phyloP scores from a whole-genome alignment of 2,113 vertebrate genomes.

The Syrrhaptes paradoxus region DNA sequence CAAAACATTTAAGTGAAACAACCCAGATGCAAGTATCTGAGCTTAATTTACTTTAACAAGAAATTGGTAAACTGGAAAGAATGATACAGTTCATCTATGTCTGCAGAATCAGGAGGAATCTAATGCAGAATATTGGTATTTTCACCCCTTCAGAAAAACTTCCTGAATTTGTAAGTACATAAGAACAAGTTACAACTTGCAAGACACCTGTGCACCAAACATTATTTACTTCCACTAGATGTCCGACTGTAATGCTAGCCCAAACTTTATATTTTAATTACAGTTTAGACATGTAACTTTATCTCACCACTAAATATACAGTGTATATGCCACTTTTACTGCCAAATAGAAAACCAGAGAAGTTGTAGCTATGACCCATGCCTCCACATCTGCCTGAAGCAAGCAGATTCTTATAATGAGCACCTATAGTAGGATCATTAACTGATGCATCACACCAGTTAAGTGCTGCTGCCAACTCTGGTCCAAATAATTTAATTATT shows the following conservation, averaged over 20 bases:
- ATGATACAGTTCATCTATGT: background rate
- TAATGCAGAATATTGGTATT: background rate
- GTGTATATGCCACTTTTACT: background rate
- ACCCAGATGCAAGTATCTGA: background rate
- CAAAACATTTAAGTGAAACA: background rate
- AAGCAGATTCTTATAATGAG: background rate
- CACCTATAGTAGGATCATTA: background rate
- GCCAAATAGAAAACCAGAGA: background rate
- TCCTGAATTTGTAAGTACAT: background rate
- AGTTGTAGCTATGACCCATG: background rate
- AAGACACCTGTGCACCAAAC: background rate
- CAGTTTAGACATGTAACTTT: background rate
- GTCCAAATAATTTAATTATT: background rate
- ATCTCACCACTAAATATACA: fast-evolving
- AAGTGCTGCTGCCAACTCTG: background rate
- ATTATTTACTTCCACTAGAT: background rate
- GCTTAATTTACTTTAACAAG: background rate
- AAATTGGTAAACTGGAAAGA: background rate
- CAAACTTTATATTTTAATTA: background rate
- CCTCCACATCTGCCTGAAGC: background rate
- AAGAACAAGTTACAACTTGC: background rate
- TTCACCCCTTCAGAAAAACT: background rate
- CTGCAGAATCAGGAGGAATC: background rate
- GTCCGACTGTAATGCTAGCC: background rate
- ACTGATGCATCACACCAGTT: background rate